Percentiles rank a stretch among this genome's conserved stretches.
These are phyloP conservation scores for Batillaria attramentaria DNA, from an alignment of 1,140 invertebrate species.

Conservation along the genomic window DNA sequence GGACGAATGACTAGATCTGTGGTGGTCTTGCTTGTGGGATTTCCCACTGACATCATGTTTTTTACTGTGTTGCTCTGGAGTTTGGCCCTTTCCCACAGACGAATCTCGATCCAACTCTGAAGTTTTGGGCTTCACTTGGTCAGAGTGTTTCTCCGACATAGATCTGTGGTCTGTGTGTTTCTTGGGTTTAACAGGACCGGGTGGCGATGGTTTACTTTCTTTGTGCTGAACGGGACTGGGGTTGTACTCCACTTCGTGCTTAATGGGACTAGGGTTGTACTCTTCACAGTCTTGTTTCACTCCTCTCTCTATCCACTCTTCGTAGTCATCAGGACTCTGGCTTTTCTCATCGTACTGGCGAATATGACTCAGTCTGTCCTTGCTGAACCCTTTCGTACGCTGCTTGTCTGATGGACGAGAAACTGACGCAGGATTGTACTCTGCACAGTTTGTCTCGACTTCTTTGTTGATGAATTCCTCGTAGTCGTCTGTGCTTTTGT, in stretches of 20 bases:
- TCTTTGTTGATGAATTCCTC: conserved; percentile 11
- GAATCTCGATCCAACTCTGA: no score
- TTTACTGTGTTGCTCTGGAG: not conserved
- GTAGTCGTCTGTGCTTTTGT: conserved; percentile 19
- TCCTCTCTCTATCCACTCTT: conserved; percentile 1
- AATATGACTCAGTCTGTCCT: no score
- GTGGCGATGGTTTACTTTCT: no score
- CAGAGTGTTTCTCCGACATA: no score
- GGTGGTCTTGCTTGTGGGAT: not conserved
- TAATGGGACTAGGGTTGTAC: conserved; percentile 14
- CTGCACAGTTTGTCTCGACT: not conserved
- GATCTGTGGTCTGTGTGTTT: no score
- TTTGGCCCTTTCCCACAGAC: no score
- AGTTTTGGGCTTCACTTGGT: no score
- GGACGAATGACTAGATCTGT: not conserved
- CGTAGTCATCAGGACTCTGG: conserved; percentile 19
- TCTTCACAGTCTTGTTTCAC: conserved; percentile 6
- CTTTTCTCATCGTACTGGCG: no score
- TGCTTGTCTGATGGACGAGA: not conserved
- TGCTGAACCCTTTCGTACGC: not conserved
- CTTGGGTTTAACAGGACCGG: no score
- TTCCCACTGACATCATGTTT: no score
- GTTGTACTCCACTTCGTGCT: no score
- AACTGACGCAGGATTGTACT: conserved; percentile 10
- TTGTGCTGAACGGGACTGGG: no score